These are phyloP conservation scores for Leptinotarsa tumamoca DNA, from an alignment of 2,888 invertebrate genomes.

Conservation along the genomic window DNA sequence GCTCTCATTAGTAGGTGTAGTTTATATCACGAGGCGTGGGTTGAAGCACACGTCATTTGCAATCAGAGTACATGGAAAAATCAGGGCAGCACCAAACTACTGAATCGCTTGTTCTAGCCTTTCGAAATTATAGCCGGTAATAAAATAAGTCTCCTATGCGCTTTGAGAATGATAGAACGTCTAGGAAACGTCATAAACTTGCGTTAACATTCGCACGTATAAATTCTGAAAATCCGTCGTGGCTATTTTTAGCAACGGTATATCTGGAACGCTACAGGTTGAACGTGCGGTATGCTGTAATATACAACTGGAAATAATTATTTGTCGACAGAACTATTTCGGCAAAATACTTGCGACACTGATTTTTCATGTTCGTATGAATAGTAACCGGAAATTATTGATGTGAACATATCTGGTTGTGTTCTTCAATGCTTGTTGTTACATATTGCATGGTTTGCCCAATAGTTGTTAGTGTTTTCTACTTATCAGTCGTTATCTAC, in stretches of 20 bases:
- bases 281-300: slow-evolving; percentile 24
- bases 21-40: slow-evolving; percentile 3
- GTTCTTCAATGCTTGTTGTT: no score
- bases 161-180: slow-evolving; percentile 10
- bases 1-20: slow-evolving; percentile 4
- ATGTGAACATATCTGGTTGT: no score
- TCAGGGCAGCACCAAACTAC: neutral
- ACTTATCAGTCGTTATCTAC: no score
- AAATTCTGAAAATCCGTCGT: slow-evolving; percentile 23
- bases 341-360: neutral
- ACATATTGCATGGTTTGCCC: no score
- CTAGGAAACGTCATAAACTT: slow-evolving; percentile 17
- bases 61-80: neutral
- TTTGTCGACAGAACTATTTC: slow-evolving; percentile 2
- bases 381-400: neutral
- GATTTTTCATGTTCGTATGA: neutral
- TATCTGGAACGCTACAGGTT: slow-evolving; percentile 28
- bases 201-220: slow-evolving; percentile 16
- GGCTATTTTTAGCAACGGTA: slow-evolving; percentile 25
- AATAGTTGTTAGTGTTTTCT: no score
- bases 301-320: slow-evolving; percentile 7
- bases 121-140: neutral
- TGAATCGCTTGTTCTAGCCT: neutral
- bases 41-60: neutral
- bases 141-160: slow-evolving; percentile 5